Evolutionary conservation across 2,888 invertebrate species (phyloP).

Genomic region (Drosophila rubida): DNA sequence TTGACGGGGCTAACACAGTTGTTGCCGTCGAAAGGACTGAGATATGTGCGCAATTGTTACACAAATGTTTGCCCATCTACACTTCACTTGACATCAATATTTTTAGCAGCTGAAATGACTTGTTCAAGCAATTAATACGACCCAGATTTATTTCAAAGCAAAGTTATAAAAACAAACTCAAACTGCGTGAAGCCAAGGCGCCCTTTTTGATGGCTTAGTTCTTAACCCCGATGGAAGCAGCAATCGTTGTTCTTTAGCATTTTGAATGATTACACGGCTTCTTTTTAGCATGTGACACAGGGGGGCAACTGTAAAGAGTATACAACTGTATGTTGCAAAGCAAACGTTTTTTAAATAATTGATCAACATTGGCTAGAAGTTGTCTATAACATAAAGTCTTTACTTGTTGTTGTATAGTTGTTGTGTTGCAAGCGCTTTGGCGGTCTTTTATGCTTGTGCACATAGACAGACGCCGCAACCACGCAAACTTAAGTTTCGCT

Average conservation of each 20-base stretch:
- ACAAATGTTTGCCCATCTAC: no score
- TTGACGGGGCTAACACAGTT: not conserved
- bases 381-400: slow-evolving; percentile 13
- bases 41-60: not conserved
- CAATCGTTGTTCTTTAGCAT: not conserved
- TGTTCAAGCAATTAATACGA: no score
- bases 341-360: not conserved
- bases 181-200: not conserved
- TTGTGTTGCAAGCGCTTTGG: slow-evolving; percentile 64
- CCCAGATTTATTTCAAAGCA: no score
- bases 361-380: not conserved
- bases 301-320: no score
- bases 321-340: not conserved
- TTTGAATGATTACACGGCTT: not conserved
- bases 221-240: not conserved
- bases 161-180: not conserved
- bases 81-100: no score
- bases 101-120: no score
- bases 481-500: slow-evolving; percentile 62
- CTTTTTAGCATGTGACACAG: not conserved
- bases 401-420: slow-evolving; percentile 26
- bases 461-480: slow-evolving; percentile 53
- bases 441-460: slow-evolving; percentile 69
- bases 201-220: not conserved
- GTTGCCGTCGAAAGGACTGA: not conserved